Evolutionary conservation across 2,113 vertebrate species (phyloP).

Genomic region (Nyctereutes procyonoides): DNA sequence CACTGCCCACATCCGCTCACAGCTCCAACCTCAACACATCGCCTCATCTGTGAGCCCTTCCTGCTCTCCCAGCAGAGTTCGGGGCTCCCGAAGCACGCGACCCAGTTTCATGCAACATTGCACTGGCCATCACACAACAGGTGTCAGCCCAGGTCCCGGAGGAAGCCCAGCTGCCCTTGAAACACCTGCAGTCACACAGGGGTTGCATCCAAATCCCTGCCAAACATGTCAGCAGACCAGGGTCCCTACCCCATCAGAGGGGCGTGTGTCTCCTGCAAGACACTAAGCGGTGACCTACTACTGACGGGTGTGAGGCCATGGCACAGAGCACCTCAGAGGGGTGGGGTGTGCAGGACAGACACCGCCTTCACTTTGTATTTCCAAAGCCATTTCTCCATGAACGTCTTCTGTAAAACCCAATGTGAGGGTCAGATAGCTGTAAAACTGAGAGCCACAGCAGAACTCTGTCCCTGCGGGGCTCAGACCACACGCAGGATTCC

Average conservation of each 20-base stretch:
- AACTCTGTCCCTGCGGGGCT: neutral
- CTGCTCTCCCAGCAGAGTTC: neutral
- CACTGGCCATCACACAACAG: neutral
- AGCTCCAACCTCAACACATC: rapidly evolving
- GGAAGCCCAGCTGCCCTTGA: neutral
- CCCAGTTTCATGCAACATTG: neutral
- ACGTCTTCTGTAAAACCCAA: neutral
- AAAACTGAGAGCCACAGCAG: neutral
- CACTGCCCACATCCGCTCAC: neutral
- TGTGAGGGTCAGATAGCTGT: neutral
- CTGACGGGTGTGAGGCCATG: neutral
- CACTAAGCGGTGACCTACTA: too few species aligned
- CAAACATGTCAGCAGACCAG: neutral
- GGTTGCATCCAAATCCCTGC: neutral
- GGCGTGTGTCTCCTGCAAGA: neutral
- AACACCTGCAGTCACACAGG: too few species aligned
- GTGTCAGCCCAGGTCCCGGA: neutral
- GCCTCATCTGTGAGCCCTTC: neutral
- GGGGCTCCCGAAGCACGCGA: neutral
- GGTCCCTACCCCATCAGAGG: neutral
- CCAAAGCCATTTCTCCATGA: neutral
- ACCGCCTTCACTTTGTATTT: neutral
- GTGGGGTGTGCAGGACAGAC: neutral
- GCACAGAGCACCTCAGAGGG: neutral
- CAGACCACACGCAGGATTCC: neutral